Percentiles rank a stretch among this genome's conserved stretches.
These are phyloP conservation scores for Ophion ellenae DNA, from an alignment of 2,888 invertebrate species.

Conservation along the genomic window DNA sequence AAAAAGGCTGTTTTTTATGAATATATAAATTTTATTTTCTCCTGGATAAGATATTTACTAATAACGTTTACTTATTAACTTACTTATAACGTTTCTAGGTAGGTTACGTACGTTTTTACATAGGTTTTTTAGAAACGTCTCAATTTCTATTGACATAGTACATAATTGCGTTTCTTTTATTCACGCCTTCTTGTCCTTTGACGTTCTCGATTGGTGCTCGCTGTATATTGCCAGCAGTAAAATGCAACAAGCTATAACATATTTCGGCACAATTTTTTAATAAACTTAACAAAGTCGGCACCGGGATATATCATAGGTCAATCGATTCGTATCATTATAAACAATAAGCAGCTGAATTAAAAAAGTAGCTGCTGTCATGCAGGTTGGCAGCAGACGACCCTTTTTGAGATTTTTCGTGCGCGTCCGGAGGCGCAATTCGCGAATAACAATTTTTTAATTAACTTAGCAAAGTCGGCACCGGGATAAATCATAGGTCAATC, in stretches of 20 bases:
- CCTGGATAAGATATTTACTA: background rate
- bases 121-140: background rate
- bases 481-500: too few species aligned
- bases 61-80: background rate
- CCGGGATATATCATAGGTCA: too few species aligned
- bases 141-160: background rate
- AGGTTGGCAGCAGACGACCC: too few species aligned
- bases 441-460: too few species aligned
- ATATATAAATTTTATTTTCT: background rate
- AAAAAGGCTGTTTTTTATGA: background rate
- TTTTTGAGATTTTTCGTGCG: too few species aligned
- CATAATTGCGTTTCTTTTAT: slow-evolving; percentile 6
- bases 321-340: too few species aligned
- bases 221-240: slow-evolving; percentile 3
- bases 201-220: background rate
- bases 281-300: too few species aligned
- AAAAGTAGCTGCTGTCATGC: too few species aligned
- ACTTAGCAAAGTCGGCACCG: too few species aligned
- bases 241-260: slow-evolving; percentile 36
- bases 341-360: too few species aligned
- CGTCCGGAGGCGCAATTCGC: too few species aligned
- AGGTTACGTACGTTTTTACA: background rate
- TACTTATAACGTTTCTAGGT: background rate
- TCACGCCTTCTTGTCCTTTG: background rate
- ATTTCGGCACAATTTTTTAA: too few species aligned